Evolutionary conservation across 2,797 vertebrate species (phyloP).

Genomic region (Oryzias dopingdopingensis): DNA sequence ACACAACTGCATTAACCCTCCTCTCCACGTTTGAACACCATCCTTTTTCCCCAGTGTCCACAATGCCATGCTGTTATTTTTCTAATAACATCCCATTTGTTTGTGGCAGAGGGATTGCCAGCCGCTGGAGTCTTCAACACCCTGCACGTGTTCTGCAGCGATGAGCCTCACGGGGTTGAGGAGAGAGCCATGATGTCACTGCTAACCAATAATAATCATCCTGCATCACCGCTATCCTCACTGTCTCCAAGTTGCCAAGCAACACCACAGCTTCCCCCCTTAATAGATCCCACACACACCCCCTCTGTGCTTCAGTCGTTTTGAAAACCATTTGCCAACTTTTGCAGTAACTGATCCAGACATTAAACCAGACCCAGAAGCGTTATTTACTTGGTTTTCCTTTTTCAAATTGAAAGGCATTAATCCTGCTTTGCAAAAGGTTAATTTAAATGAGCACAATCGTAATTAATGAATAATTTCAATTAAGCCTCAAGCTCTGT

Average conservation of each 20-base stretch:
- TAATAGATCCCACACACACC: conserved; percentile 38
- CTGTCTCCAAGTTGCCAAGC: conserved; percentile 72
- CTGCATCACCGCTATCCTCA: conserved; percentile 77
- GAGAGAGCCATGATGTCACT: conserved; percentile 76
- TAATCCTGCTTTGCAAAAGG: neutral
- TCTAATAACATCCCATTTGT: conserved; percentile 51
- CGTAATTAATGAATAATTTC: conserved; percentile 2
- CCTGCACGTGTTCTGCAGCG: conserved; percentile 73
- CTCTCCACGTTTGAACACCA: conserved; percentile 54
- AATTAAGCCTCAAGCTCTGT: neutral
- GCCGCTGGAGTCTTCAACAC: conserved; percentile 60
- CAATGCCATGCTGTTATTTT: conserved; percentile 9
- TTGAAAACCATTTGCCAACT: conserved; percentile 68
- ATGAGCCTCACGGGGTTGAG: conserved; percentile 63
- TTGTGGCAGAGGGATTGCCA: conserved; percentile 54
- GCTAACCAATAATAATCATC: conserved; percentile 79
- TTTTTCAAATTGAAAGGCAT: conserved; percentile 1
- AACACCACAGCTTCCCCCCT: conserved; percentile 72
- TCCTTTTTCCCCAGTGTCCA: conserved; percentile 29
- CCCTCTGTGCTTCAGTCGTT: conserved; percentile 44
- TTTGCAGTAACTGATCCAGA: conserved; percentile 72
- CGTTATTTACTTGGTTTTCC: conserved; percentile 3
- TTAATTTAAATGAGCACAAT: neutral
- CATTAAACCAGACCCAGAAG: conserved; percentile 43
- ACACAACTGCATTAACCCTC: conserved; percentile 13